Percentiles rank a stretch among this genome's conserved stretches.
Evolutionary conservation across 2,113 vertebrate genomes (phyloP).

Genomic region (Mus spicilegus): DNA sequence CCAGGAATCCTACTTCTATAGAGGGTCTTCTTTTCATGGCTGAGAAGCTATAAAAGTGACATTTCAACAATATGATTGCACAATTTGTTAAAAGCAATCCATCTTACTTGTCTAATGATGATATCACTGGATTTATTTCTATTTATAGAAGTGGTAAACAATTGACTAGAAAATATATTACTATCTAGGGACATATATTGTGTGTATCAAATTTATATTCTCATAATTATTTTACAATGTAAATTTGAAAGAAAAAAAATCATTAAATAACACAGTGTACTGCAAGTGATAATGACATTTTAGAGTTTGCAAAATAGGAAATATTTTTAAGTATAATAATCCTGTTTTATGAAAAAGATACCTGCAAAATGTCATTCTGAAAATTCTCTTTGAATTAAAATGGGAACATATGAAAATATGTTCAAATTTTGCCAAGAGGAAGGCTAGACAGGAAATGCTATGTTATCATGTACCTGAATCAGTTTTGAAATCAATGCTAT

Average conservation of each 20-base stretch:
- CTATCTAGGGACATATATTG: background rate
- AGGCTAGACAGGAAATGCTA: constrained; percentile 40
- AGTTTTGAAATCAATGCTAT: constrained; percentile 36
- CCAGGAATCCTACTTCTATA: background rate
- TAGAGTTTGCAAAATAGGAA: constrained; percentile 49
- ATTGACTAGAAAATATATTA: background rate
- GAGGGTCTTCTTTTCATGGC: background rate
- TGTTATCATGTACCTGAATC: constrained; percentile 1
- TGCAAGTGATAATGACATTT: constrained; percentile 9
- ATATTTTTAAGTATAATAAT: constrained; percentile 10
- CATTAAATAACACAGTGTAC: background rate
- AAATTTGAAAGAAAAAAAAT: constrained; percentile 5
- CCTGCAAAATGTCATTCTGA: background rate
- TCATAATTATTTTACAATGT: constrained; percentile 7
- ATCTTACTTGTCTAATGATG: constrained; percentile 2
- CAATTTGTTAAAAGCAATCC: background rate
- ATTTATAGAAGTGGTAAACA: background rate
- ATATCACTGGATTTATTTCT: background rate
- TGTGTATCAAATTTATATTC: constrained; percentile 1
- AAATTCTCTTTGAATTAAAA: constrained; percentile 49
- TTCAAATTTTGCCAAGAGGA: constrained; percentile 10
- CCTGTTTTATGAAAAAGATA: constrained; percentile 40
- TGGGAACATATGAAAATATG: constrained; percentile 28
- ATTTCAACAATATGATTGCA: background rate
- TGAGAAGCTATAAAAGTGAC: background rate